These are phyloP conservation scores for Phrynocephalus forsythii DNA, from an alignment of 2,797 vertebrate genomes.

Conservation along the genomic window DNA sequence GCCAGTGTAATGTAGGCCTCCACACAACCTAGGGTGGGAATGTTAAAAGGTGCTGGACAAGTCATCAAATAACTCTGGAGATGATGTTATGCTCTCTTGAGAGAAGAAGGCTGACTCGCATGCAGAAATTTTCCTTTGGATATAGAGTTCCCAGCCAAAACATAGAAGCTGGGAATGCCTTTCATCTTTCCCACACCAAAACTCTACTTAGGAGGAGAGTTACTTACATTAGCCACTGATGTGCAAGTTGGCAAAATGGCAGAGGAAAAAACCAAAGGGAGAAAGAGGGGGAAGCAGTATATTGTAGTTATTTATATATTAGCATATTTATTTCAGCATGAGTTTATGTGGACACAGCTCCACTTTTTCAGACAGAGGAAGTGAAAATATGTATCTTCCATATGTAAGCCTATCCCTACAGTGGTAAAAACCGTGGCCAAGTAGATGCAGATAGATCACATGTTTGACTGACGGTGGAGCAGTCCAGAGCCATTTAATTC, in stretches of 20 bases:
- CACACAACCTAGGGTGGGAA: background rate
- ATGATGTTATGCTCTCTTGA: background rate
- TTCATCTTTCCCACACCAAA: background rate
- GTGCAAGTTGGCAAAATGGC: too few relatives aligned
- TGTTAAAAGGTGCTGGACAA: background rate
- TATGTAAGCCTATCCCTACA: too few relatives aligned
- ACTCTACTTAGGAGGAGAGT: background rate
- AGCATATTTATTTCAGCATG: too few relatives aligned
- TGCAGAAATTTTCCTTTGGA: background rate
- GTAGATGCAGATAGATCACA: too few relatives aligned
- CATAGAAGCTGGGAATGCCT: too few relatives aligned
- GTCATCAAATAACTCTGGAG: background rate
- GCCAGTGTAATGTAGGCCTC: background rate
- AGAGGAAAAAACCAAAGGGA: background rate
- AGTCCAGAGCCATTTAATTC: too few relatives aligned
- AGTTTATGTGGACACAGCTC: too few relatives aligned
- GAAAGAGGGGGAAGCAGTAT: background rate
- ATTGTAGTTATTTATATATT: background rate
- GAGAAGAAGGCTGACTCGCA: background rate
- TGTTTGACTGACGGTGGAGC: too few relatives aligned
- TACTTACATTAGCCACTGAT: too few relatives aligned
- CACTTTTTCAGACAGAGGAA: too few relatives aligned
- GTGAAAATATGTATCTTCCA: too few relatives aligned
- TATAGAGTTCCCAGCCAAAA: background rate
- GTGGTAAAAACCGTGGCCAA: too few relatives aligned